Evolutionary conservation across 1,140 invertebrate genomes (phyloP), one percentile per base, ranked within the genome.

Genomic region (Drosophila sp.): DNA sequence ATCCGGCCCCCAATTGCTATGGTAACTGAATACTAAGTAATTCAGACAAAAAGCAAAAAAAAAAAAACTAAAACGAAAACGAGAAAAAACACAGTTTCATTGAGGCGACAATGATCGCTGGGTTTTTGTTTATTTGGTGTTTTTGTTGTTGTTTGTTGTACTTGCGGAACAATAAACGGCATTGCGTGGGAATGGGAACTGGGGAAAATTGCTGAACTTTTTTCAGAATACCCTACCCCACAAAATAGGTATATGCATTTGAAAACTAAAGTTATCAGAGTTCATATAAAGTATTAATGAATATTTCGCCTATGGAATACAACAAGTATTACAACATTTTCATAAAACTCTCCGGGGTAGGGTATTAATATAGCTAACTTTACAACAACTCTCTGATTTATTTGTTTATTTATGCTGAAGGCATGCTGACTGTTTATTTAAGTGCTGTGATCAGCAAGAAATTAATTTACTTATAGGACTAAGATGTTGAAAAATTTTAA

Each of bases 21-120:
- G 84, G 83, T 89, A 87, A 87, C 83, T 89, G 83, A 89, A 87
- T 87, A 87, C 83, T 87, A 87, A 87, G 82, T 79, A 69, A 63
- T 68, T 60, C 60, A 74, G 47, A 27, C 72, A 80, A 76, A 68
- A 75, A 41, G 8, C 5, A 38, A 38, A 10, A 60, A 30, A 10
- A 17, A 25, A 23, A 62, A 41, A 62, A 38, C 6, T 27, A 27
- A 29, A n/a, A 61, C 1, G 5, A 44, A 66, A 73, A 17, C 17
- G 17, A 17, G 61, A 29, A 60, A 50, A 25, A 1, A 50, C 44
- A 50, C 44, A 50, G 41, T 70, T 71, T 63, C 74, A 77, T 77
- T 77, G 74, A 76, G 74, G 73, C 72, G 80, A 78, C 79, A 80
- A 79, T 81, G 71, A 80, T 89, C 76, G 71, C 84, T 68, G 76